A percentile compares a stretch with the other conserved stretches of the same genome.
phyloP scores from a whole-genome alignment of 2,888 invertebrate species.

The Allolobophora icterica region DNA sequence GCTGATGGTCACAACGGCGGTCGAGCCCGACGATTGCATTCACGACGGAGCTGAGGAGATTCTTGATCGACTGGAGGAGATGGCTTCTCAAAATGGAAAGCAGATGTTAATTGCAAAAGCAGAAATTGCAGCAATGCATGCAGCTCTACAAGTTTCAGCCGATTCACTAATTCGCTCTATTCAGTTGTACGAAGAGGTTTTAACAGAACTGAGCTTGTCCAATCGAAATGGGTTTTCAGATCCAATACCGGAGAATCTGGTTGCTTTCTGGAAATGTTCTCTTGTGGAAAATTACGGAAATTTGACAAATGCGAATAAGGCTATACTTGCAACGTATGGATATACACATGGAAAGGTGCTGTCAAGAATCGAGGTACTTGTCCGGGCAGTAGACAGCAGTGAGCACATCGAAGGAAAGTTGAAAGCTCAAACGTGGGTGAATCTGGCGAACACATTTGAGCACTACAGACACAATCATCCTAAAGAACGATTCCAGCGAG shows the following conservation, averaged over 20 bases:
- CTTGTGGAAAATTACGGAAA: neutral
- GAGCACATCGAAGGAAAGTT: neutral
- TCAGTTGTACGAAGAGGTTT: neutral
- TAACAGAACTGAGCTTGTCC: neutral
- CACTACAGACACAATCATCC: neutral
- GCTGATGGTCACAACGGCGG: neutral
- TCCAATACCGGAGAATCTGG: neutral
- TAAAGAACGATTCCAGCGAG: neutral
- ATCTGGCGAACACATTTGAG: neutral
- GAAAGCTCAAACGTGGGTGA: neutral
- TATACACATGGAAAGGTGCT: neutral
- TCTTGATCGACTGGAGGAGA: neutral
- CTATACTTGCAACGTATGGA: neutral
- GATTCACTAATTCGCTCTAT: neutral
- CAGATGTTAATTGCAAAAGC: constrained; percentile 5
- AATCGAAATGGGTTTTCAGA: neutral
- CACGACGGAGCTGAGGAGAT: neutral
- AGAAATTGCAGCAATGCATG: neutral
- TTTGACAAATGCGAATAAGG: neutral
- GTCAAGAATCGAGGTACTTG: neutral
- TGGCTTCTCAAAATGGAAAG: neutral
- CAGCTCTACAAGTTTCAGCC: neutral
- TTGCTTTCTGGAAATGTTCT: neutral
- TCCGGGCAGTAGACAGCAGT: neutral
- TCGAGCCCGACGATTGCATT: neutral